These are phyloP conservation scores for Sardinella longiceps DNA, from an alignment of 2,797 vertebrate genomes.

Conservation along the genomic window DNA sequence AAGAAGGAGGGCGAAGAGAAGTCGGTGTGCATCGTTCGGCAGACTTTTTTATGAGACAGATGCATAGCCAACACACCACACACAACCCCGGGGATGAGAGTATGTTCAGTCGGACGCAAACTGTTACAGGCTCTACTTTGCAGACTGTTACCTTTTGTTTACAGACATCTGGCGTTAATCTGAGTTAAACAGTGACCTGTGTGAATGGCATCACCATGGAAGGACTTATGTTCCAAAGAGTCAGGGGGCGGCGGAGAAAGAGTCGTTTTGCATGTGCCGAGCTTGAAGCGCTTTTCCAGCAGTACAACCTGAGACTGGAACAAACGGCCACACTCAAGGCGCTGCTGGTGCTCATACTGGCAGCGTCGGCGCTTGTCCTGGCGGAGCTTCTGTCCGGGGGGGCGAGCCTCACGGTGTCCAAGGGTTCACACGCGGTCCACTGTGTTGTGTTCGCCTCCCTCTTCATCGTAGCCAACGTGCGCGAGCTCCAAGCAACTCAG, in stretches of 20 bases:
- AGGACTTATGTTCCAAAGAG: constrained; percentile 85
- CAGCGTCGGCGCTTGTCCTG: constrained; percentile 88
- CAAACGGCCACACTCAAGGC: constrained; percentile 95
- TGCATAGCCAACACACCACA: constrained; percentile 1
- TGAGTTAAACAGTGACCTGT: constrained; percentile 43
- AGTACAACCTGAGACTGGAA: constrained; percentile 96
- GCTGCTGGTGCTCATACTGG: constrained; percentile 89
- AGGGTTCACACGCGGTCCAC: constrained; percentile 95
- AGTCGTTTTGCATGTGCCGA: constrained; percentile 91
- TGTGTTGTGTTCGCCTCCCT: constrained; percentile 96
- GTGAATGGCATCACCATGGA: constrained; percentile 98
- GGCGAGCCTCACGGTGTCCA: constrained; percentile 87
- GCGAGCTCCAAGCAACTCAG: constrained; percentile 94
- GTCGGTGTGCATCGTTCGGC: constrained; percentile 30
- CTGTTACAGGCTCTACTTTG: constrained; percentile 8
- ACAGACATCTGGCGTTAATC: constrained; percentile 7
- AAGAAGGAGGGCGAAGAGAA: constrained; percentile 62
- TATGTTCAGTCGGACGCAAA: constrained; percentile 16
- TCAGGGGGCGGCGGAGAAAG: constrained; percentile 84
- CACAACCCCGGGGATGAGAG: constrained; percentile 5
- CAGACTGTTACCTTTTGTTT: not conserved
- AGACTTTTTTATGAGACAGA: constrained; percentile 17
- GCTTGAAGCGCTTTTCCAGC: constrained; percentile 94
- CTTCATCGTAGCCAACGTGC: constrained; percentile 96
- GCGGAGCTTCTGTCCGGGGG: constrained; percentile 89